Conservation (phyloP, 2,797 vertebrate genomes). For the Naso thynnoides region DNA sequence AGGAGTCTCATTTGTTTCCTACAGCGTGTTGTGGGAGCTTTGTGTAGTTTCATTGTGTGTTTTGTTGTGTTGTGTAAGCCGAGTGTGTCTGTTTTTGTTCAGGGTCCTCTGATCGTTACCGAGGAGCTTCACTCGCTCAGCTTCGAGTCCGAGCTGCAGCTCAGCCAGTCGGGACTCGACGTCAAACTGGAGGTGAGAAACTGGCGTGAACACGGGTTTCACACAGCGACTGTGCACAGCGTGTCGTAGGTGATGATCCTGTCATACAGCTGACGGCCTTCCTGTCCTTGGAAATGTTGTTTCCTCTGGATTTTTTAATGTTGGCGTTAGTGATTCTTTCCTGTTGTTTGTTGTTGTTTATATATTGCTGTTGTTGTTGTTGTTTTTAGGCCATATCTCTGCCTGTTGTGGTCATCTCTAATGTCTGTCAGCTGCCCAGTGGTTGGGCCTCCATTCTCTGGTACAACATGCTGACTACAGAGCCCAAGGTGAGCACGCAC, state of each 20-base stretch:
- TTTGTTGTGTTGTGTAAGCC: background rate
- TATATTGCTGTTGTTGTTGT: background rate
- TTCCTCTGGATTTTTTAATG: background rate
- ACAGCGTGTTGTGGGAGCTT: too few species aligned
- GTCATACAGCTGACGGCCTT: too few species aligned
- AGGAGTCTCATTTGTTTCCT: too few species aligned
- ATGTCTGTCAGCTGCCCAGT: conserved; percentile 96
- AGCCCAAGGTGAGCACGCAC: conserved; percentile 87
- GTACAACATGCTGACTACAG: conserved; percentile 97
- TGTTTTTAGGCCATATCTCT: conserved; percentile 89
- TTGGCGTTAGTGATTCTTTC: background rate
- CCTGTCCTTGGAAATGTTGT: too few species aligned
- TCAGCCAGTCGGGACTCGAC: conserved; percentile 89
- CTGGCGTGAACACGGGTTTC: background rate
- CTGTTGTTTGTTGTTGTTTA: background rate
- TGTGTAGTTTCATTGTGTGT: too few species aligned
- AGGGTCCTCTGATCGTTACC: conserved; percentile 76
- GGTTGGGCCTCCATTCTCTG: conserved; percentile 98
- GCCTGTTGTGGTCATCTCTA: conserved; percentile 96
- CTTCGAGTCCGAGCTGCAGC: conserved; percentile 84
- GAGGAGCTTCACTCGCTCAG: conserved; percentile 79
- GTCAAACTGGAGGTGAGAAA: conserved; percentile 92
- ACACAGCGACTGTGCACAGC: too few species aligned
- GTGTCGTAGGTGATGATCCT: background rate
- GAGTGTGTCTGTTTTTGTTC: conserved; percentile 32